Evolutionary conservation across 2,113 vertebrate species (phyloP).

Genomic region (Ochotona curzoniae): DNA sequence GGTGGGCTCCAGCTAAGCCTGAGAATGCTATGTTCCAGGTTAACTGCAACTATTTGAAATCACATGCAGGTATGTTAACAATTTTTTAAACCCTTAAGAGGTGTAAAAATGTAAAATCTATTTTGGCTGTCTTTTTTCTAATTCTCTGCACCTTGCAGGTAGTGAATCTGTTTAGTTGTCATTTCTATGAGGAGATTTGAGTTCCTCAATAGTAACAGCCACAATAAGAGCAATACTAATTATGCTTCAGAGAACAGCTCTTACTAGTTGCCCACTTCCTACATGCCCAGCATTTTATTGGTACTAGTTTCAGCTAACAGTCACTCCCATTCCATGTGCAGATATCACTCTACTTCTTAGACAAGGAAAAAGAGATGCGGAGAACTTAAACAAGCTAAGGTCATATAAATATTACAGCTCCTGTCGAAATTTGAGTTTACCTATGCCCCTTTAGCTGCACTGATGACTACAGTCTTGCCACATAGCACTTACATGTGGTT

Average conservation of each 20-base stretch:
- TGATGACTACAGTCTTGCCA: not conserved
- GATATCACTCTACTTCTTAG: not conserved
- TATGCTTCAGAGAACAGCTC: not conserved
- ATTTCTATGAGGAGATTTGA: not conserved
- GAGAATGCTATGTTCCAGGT: not conserved
- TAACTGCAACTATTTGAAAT: not conserved
- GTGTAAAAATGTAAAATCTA: not conserved
- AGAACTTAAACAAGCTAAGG: not conserved
- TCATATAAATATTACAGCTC: not conserved
- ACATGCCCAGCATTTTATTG: too few species aligned
- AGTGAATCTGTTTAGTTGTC: not conserved
- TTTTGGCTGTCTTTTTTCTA: not conserved
- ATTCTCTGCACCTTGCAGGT: not conserved
- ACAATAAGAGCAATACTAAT: not conserved
- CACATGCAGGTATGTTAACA: not conserved
- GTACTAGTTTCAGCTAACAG: not conserved
- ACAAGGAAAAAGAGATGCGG: not conserved
- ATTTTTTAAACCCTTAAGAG: not conserved
- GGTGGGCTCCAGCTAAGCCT: not conserved
- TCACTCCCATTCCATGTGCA: not conserved
- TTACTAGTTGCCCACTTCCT: not conserved
- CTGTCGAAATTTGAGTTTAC: not conserved
- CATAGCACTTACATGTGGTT: too few species aligned
- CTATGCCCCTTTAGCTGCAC: not conserved
- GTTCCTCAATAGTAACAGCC: not conserved